Conservation (phyloP, 1,140 invertebrate genomes). For the Bilobella aurantiaca region DNA sequence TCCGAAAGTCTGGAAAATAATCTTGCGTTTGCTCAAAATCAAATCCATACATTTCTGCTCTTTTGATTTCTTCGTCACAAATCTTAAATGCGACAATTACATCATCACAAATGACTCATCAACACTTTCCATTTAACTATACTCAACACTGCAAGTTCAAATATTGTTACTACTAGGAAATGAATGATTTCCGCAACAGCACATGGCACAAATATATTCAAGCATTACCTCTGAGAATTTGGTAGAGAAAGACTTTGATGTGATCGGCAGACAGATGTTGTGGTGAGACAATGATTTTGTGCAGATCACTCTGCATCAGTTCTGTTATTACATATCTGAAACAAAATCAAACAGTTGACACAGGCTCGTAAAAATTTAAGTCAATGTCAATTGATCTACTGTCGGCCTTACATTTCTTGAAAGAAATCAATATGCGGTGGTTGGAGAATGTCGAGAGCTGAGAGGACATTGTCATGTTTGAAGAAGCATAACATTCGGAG, state of each 20-base stretch:
- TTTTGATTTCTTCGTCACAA: too few relatives aligned
- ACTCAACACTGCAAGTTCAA: too few relatives aligned
- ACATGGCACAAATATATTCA: not conserved
- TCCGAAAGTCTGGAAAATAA: too few relatives aligned
- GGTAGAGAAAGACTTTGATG: constrained; percentile 99
- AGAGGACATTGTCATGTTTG: constrained; percentile 98
- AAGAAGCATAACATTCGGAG: constrained; percentile 99
- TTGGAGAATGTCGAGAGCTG: constrained; percentile 89
- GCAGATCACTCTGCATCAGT: constrained; percentile 96
- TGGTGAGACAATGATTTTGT: constrained; percentile 99
- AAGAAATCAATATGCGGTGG: constrained; percentile 95
- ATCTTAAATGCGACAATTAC: too few relatives aligned
- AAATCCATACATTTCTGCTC: too few relatives aligned
- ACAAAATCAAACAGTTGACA: constrained; percentile 8
- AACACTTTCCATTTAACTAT: too few relatives aligned
- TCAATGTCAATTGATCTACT: not conserved
- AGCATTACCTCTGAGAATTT: constrained; percentile 85
- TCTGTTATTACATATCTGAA: constrained; percentile 97
- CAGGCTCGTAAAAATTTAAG: too few relatives aligned
- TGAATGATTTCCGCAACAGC: too few relatives aligned
- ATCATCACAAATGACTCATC: too few relatives aligned
- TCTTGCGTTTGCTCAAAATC: too few relatives aligned
- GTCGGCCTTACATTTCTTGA: constrained; percentile 84
- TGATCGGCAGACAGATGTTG: constrained; percentile 96
- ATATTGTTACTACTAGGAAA: too few relatives aligned